Evolutionary conservation across 1,140 invertebrate genomes (phyloP).

Genomic region (Zaprionus inermis): DNA sequence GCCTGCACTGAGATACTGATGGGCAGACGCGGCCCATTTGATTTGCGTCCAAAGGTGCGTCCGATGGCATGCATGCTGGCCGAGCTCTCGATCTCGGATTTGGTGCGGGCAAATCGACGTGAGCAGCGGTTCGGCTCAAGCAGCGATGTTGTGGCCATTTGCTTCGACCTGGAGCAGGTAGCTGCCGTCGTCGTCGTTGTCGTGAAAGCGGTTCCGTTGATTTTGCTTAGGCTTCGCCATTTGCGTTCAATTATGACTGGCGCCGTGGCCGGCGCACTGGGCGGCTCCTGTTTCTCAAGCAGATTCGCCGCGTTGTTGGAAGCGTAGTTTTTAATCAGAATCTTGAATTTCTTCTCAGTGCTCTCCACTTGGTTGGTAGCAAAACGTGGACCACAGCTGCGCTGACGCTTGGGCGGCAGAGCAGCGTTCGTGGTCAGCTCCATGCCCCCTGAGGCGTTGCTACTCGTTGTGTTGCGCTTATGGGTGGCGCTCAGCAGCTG

Average conservation of each 20-base stretch:
- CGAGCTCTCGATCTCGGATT: constrained; percentile 66
- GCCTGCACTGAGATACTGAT: constrained; percentile 70
- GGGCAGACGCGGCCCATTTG: constrained; percentile 54
- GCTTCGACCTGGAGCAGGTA: constrained; percentile 24
- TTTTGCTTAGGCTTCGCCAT: constrained; percentile 68
- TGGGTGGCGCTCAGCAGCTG: constrained; percentile 63
- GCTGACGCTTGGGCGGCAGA: constrained; percentile 69
- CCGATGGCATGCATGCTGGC: constrained; percentile 67
- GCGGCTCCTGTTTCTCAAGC: constrained; percentile 39
- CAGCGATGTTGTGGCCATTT: constrained; percentile 4
- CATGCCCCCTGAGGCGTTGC: background rate
- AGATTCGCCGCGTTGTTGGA: constrained; percentile 25
- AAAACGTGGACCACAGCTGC: constrained; percentile 75
- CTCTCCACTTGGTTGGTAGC: constrained; percentile 46
- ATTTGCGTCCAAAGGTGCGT: constrained; percentile 63
- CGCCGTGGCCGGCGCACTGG: constrained; percentile 39
- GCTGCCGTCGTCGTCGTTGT: background rate
- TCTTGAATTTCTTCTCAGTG: constrained; percentile 71
- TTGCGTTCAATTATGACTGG: constrained; percentile 59
- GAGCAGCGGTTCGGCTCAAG: constrained; percentile 18
- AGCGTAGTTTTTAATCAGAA: constrained; percentile 72
- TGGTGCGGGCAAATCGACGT: constrained; percentile 61
- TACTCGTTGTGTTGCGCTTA: constrained; percentile 47
- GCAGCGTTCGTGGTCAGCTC: constrained; percentile 35
- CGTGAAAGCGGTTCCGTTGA: constrained; percentile 33